These are phyloP conservation scores for Maniola jurtina DNA, from an alignment of 1,140 invertebrate species.

Conservation along the genomic window DNA sequence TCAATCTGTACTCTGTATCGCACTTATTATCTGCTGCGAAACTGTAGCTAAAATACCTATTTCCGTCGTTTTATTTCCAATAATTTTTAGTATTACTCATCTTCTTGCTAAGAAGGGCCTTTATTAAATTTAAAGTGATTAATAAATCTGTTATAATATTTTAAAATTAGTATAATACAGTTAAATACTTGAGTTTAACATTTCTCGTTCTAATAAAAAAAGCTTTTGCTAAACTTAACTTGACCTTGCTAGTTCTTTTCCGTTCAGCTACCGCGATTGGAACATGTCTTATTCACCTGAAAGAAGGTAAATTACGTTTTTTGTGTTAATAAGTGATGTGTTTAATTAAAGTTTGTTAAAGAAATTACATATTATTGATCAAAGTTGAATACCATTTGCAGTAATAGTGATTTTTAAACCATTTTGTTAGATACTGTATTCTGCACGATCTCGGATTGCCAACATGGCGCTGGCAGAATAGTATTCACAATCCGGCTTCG, in stretches of 20 bases:
- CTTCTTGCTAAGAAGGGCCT: constrained; percentile 35
- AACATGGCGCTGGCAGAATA: constrained; percentile 84
- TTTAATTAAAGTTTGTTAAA: constrained; percentile 37
- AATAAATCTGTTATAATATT: constrained; percentile 55
- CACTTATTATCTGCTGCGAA: constrained; percentile 20
- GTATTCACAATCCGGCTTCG: constrained; percentile 56
- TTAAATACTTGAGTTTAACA: constrained; percentile 25
- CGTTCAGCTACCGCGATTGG: constrained; percentile 83
- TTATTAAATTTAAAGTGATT: constrained; percentile 37
- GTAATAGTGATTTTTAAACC: constrained; percentile 4
- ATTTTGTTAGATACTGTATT: constrained; percentile 33
- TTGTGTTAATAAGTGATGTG: constrained; percentile 40
- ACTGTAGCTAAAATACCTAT: constrained; percentile 30
- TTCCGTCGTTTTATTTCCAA: constrained; percentile 69
- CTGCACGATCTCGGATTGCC: constrained; percentile 79
- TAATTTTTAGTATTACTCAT: constrained; percentile 56
- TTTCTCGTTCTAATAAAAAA: constrained; percentile 50
- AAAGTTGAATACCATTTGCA: background rate
- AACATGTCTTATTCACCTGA: constrained; percentile 88
- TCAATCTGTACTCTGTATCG: background rate
- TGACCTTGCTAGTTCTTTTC: constrained; percentile 83
- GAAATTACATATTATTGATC: constrained; percentile 8
- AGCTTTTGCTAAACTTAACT: constrained; percentile 71
- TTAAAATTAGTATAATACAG: constrained; percentile 31
- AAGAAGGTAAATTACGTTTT: constrained; percentile 84